Evolutionary conservation across 2,888 invertebrate genomes (phyloP).

Genomic region (Harpagoxenus sublaevis): DNA sequence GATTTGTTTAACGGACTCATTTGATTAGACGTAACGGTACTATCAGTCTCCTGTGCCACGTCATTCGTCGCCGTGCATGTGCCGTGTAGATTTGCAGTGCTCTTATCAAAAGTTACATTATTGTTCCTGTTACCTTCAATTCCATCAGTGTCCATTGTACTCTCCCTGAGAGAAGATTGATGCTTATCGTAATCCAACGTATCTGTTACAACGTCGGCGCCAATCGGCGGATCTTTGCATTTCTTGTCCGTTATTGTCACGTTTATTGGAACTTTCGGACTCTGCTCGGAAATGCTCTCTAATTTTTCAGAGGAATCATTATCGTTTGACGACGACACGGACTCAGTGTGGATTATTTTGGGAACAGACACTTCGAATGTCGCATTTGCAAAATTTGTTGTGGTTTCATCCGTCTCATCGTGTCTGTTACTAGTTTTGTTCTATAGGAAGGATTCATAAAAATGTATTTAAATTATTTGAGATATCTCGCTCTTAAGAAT

Average conservation of each 20-base stretch:
- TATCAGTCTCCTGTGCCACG: slow-evolving; percentile 74
- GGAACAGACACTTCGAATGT: slow-evolving; percentile 84
- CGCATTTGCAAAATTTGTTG: slow-evolving; percentile 80
- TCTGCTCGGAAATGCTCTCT: slow-evolving; percentile 78
- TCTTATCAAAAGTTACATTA: slow-evolving; percentile 73
- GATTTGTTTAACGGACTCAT: slow-evolving; percentile 77
- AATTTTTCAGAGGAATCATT: slow-evolving; percentile 80
- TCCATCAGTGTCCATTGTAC: slow-evolving; percentile 62
- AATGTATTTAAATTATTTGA: slow-evolving; percentile 6
- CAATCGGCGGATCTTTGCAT: slow-evolving; percentile 61
- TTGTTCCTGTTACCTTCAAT: slow-evolving; percentile 78
- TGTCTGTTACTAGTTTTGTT: slow-evolving; percentile 78
- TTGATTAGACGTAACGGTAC: slow-evolving; percentile 69
- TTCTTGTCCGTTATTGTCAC: slow-evolving; percentile 84
- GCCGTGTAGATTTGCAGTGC: slow-evolving; percentile 70
- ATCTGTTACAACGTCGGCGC: slow-evolving; percentile 54
- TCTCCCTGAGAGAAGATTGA: slow-evolving; percentile 76
- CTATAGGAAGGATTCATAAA: slow-evolving; percentile 71
- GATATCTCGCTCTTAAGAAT: neutral
- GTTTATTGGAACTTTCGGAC: slow-evolving; percentile 81
- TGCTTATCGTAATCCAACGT: slow-evolving; percentile 63
- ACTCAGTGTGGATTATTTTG: slow-evolving; percentile 80
- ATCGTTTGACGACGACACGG: slow-evolving; percentile 76
- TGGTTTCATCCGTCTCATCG: slow-evolving; percentile 76
- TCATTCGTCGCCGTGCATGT: slow-evolving; percentile 72